Base-by-base conservation (phyloP, 2,797 vertebrate species). In the Sternotherus odoratus region DNA sequence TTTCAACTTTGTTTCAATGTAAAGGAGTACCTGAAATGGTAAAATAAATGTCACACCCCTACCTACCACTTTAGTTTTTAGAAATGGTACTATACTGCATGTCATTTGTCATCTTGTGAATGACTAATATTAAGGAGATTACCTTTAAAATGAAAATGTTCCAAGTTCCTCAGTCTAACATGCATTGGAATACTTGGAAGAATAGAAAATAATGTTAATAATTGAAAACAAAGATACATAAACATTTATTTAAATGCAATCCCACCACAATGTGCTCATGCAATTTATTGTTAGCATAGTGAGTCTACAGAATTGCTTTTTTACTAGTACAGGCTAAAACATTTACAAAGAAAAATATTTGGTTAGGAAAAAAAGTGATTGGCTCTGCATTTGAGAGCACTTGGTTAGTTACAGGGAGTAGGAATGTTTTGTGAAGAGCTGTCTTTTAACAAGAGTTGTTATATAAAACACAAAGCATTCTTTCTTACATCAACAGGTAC, bases 371-470 rank as follows among this genome's bases (percentile, higher is more conserved):
- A 50, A 26, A 78, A 53, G 12, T 77, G 5, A 3, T 90, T 30
- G 2, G 8, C 33, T 2, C 0, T 84, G 50, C 81, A 88, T 82
- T 9, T 74, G 12, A 28, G 36, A 43, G 2, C 36, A 80, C 78
- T 2, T 16, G 77, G 48, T 54, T 6, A 90, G 8, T 51, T 54
- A 80, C 12, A 3, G 36, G 88, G 56, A 81, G 84, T 28, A 78
- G 21, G 77, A 72, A 77, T 4, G n/a, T 56, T 91, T 83, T 80
- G 1, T 54, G 6, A 81, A 72, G 12, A 80, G 8, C 13, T 91
- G 93, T 5, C 43, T 91, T 88, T 92, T 56, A 72, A 77, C 86
- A 85, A 77, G 26, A 69, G 36, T 72, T 92, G 2, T 63, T 90
- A 72, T 21, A 48, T 28, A 77, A 92, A 72, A 21, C 36, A 48